Percentiles rank a stretch among this genome's conserved stretches.
Conservation (phyloP, 2,113 vertebrate genomes). For the Mus spicilegus region DNA sequence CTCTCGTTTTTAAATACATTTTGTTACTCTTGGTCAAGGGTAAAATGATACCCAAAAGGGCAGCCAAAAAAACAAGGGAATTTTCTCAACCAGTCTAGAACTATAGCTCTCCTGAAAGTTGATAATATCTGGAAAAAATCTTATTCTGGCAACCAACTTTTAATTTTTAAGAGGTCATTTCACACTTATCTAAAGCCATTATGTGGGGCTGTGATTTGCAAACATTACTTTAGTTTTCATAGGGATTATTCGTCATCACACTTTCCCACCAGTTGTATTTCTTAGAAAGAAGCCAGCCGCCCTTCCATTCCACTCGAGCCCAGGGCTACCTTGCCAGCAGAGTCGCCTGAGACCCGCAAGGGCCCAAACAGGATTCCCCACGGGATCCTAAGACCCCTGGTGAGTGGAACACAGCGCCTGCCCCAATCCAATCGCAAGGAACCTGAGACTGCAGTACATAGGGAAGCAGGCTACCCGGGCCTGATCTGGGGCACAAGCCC, state of each 20-base stretch:
- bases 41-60: neutral
- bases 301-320: no score
- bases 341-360: no score
- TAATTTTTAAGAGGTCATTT: conserved; percentile 29
- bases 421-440: no score
- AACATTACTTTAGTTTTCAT: neutral
- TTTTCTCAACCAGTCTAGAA: neutral
- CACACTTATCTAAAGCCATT: neutral
- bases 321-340: no score
- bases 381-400: no score
- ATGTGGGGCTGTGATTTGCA: neutral
- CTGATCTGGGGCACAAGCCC: no score
- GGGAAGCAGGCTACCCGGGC: no score
- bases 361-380: no score
- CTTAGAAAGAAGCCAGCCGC: neutral
- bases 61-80: neutral
- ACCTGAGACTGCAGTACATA: no score
- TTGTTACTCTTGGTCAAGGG: neutral
- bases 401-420: no score
- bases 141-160: conserved; percentile 29
- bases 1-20: neutral
- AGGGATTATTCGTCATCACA: neutral
- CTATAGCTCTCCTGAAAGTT: neutral
- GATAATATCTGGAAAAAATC: conserved; percentile 11
- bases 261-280: conserved; percentile 22